Conservation (phyloP, 2,888 invertebrate genomes). For the Dexiosoma caninum region DNA sequence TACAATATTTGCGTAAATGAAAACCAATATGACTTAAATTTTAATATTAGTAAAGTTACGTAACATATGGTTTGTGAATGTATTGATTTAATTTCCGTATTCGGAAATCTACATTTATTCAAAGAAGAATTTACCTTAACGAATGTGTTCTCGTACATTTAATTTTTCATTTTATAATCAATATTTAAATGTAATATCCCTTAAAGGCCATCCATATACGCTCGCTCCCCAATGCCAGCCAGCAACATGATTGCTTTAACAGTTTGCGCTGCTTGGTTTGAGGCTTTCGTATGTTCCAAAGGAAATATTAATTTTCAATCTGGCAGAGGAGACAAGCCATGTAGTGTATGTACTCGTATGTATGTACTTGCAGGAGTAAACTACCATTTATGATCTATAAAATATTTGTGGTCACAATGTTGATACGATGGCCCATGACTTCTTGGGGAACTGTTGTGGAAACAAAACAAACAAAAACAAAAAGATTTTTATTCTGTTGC, state of each 20-base stretch:
- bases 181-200: slow-evolving; percentile 48
- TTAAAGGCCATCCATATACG: neutral
- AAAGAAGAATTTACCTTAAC: slow-evolving; percentile 24
- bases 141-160: slow-evolving; percentile 36
- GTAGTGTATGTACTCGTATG: too few relatives aligned
- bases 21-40: neutral
- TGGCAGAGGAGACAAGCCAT: neutral
- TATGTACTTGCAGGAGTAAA: slow-evolving; percentile 23
- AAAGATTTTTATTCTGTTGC: neutral
- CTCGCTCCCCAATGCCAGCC: neutral
- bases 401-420: slow-evolving; percentile 30
- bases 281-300: neutral
- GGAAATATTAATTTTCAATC: slow-evolving; percentile 31
- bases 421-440: neutral
- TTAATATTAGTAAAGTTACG: neutral
- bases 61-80: neutral
- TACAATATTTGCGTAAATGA: neutral
- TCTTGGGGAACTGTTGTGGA: neutral
- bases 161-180: slow-evolving; percentile 60
- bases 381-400: slow-evolving; percentile 9
- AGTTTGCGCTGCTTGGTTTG: slow-evolving; percentile 16
- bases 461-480: slow-evolving; percentile 1
- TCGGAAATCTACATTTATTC: slow-evolving; percentile 18
- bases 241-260: neutral
- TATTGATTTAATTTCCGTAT: slow-evolving; percentile 50